Evolutionary conservation across 2,888 invertebrate genomes (phyloP).

Genomic region (Eupithecia tripunctaria): DNA sequence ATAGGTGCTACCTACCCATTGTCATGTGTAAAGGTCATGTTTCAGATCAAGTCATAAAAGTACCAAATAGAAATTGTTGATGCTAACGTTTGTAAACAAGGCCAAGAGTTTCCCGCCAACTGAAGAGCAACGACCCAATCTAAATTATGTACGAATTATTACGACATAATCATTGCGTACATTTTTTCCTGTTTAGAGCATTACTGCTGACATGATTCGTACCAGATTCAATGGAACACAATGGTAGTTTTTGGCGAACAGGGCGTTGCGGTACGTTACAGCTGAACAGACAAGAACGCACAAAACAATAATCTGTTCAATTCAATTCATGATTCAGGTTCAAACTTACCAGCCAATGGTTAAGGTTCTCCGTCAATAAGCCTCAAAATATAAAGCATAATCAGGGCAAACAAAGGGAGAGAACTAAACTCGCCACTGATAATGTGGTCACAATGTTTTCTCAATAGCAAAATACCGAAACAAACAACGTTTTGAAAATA

Average conservation of each 20-base stretch:
- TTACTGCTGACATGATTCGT: neutral
- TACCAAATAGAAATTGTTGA: neutral
- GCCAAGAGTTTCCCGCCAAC: slow-evolving; percentile 3
- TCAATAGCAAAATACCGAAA: neutral
- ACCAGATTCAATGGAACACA: neutral
- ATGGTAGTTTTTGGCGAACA: neutral
- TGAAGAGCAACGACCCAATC: neutral
- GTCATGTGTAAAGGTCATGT: neutral
- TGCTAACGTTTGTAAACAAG: neutral
- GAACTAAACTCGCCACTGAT: neutral
- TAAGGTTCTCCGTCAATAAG: slow-evolving; percentile 18
- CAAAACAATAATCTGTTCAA: neutral
- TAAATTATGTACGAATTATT: neutral
- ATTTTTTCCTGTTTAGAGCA: neutral
- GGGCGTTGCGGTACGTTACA: neutral
- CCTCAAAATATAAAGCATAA: neutral
- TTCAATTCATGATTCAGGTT: neutral
- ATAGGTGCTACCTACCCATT: neutral
- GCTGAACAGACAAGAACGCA: neutral
- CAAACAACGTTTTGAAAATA: neutral
- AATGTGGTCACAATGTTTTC: neutral
- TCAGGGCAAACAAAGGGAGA: neutral
- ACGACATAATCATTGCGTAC: neutral
- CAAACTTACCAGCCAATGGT: slow-evolving; percentile 23
- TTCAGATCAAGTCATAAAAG: neutral